These are phyloP conservation scores for Brachionus rotundiformis DNA, from an alignment of 1,140 invertebrate species.

Conservation along the genomic window DNA sequence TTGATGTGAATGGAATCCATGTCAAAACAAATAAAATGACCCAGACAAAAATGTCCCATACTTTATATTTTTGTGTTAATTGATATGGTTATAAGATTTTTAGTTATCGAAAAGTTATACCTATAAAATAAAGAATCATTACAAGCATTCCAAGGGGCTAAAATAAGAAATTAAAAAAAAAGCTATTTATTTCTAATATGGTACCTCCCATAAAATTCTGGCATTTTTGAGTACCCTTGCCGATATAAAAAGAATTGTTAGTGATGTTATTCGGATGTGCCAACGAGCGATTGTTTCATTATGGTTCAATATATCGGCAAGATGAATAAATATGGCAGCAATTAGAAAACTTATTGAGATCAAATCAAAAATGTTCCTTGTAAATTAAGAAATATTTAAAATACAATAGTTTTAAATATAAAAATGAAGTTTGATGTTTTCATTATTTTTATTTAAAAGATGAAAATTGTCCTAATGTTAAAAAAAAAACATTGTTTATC, in stretches of 20 bases:
- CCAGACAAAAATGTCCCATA: slow-evolving; percentile 5
- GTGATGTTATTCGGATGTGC: slow-evolving; percentile 33
- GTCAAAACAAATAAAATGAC: not conserved
- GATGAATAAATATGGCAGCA: not conserved
- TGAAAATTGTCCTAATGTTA: no score
- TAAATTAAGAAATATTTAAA: not conserved
- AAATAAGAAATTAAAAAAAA: not conserved
- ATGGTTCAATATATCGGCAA: slow-evolving; percentile 21
- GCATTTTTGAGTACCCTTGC: not conserved
- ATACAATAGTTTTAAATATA: no score
- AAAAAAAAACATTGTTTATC: no score
- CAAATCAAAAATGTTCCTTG: slow-evolving; percentile 12
- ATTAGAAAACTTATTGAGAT: not conserved
- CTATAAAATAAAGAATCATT: slow-evolving; percentile 8
- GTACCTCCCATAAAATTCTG: slow-evolving; percentile 18
- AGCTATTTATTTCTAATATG: not conserved
- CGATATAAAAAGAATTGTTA: not conserved
- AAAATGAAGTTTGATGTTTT: no score
- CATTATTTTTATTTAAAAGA: no score
- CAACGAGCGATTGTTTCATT: slow-evolving; percentile 19
- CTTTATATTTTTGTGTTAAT: no score
- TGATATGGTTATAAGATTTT: no score
- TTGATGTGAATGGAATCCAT: slow-evolving; percentile 32
- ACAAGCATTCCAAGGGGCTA: not conserved
- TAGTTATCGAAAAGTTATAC: no score